phyloP scores from a whole-genome alignment of 2,113 vertebrate genomes.

The Glaucomys volans region DNA sequence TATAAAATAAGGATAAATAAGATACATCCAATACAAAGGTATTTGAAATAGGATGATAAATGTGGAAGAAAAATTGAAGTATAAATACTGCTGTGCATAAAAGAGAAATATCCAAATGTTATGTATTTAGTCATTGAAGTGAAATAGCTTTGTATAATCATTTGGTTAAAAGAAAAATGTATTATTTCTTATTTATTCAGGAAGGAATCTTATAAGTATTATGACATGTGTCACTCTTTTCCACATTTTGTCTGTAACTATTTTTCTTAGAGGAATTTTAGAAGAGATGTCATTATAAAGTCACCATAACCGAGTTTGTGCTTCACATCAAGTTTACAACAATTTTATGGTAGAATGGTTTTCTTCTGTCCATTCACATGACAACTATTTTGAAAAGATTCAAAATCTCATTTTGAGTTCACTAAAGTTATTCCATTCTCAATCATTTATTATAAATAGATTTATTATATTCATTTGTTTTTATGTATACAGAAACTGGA shows the following conservation, averaged over 20 bases:
- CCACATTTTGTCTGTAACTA: not conserved
- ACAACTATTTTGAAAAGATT: conserved; percentile 1
- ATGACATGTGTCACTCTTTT: not conserved
- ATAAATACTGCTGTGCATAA: not conserved
- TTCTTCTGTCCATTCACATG: not conserved
- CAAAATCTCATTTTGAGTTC: not conserved
- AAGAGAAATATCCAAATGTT: not conserved
- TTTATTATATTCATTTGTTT: not conserved
- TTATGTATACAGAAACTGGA: not conserved
- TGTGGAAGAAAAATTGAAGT: not conserved
- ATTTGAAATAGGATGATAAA: not conserved
- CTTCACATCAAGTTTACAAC: not conserved
- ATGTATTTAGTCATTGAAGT: not conserved
- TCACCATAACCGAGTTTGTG: not conserved
- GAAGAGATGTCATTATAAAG: not conserved
- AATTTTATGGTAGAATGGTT: not conserved
- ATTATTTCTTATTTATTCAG: not conserved
- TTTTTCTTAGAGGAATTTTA: not conserved
- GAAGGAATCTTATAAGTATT: not conserved
- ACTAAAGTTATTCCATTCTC: not conserved
- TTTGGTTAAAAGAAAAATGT: not conserved
- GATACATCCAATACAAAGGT: not conserved
- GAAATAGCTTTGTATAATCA: not conserved
- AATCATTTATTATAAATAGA: not conserved
- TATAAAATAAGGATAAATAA: not conserved